Percentiles rank a stretch among this genome's conserved stretches.
Evolutionary conservation across 2,888 invertebrate genomes (phyloP).

Genomic region (Tineola bisselliella): DNA sequence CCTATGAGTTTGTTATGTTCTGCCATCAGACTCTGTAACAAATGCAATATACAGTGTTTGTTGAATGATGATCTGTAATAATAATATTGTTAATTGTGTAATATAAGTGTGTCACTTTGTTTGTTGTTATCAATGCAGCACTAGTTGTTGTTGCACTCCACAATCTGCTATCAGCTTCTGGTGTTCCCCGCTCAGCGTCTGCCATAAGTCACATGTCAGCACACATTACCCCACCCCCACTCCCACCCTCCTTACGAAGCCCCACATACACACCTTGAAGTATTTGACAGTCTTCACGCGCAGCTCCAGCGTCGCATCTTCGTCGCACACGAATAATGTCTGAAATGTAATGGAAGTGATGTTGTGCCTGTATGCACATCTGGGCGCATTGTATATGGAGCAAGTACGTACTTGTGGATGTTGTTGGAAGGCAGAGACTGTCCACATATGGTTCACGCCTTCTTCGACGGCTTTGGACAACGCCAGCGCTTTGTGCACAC

Average conservation of each 20-base stretch:
- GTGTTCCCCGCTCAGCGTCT: constrained; percentile 88
- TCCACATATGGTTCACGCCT: constrained; percentile 99
- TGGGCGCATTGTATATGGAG: too few species aligned
- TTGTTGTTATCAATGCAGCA: constrained; percentile 36
- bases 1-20: constrained; percentile 55
- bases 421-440: constrained; percentile 97
- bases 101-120: not conserved
- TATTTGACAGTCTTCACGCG: constrained; percentile 99
- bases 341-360: constrained; percentile 48
- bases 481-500: constrained; percentile 95
- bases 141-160: constrained; percentile 42
- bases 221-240: constrained; percentile 15
- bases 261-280: constrained; percentile 77
- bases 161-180: constrained; percentile 76
- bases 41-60: constrained; percentile 15
- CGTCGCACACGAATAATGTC: constrained; percentile 95
- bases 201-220: constrained; percentile 29
- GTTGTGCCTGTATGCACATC: too few species aligned
- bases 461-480: constrained; percentile 98
- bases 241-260: not conserved
- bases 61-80: not conserved
- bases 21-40: constrained; percentile 66
- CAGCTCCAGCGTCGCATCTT: constrained; percentile 96
- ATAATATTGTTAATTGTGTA: not conserved
- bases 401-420: constrained; percentile 72